Conservation (phyloP, 2,888 invertebrate species). For the Leucophenga maculata region DNA sequence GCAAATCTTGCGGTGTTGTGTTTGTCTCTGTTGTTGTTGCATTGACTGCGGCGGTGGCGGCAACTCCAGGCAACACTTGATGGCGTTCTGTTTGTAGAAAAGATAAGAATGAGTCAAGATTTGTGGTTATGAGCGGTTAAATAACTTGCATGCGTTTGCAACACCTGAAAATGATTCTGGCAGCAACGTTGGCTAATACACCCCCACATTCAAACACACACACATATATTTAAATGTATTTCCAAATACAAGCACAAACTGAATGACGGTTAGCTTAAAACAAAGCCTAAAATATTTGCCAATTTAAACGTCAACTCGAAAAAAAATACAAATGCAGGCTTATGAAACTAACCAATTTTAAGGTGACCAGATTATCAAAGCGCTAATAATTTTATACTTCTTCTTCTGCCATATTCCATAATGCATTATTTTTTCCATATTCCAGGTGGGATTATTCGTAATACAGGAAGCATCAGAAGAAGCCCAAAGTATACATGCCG, state of each 20-base stretch:
- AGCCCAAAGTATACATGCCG: too few species aligned
- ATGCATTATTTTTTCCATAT: neutral
- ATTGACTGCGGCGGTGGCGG: too few species aligned
- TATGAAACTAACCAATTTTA: too few species aligned
- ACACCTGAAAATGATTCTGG: slow-evolving; percentile 33
- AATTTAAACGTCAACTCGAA: slow-evolving; percentile 60
- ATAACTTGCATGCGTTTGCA: slow-evolving; percentile 41
- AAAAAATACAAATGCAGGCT: neutral
- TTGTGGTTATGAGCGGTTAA: slow-evolving; percentile 24
- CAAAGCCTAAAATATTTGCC: slow-evolving; percentile 61
- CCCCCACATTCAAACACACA: slow-evolving; percentile 20
- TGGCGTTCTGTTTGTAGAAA: neutral
- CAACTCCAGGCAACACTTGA: too few species aligned
- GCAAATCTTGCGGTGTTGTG: slow-evolving; percentile 28
- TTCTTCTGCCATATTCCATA: too few species aligned
- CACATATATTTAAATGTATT: slow-evolving; percentile 25
- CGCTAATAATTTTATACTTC: too few species aligned
- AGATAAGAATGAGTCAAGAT: neutral
- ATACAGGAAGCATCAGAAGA: too few species aligned
- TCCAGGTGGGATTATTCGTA: too few species aligned
- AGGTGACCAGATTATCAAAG: neutral
- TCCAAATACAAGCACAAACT: slow-evolving; percentile 31
- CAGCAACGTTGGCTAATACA: slow-evolving; percentile 9
- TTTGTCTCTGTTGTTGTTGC: slow-evolving; percentile 4
- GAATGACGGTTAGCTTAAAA: slow-evolving; percentile 31